Conservation (phyloP, 2,113 vertebrate genomes). For the Nothoprocta pentlandii region DNA sequence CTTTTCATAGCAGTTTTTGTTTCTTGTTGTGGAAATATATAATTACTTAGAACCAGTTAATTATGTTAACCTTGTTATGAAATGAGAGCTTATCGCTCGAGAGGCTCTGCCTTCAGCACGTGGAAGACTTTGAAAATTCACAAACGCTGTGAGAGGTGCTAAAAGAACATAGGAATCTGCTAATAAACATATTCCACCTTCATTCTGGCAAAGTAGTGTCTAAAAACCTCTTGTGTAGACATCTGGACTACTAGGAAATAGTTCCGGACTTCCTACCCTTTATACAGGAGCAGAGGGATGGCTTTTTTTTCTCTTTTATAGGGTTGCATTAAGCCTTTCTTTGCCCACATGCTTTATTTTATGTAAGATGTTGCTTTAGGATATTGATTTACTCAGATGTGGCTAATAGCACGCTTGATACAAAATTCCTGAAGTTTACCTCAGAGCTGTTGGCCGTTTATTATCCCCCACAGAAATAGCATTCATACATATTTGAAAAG, state of each 20-base stretch:
- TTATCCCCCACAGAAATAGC: not conserved
- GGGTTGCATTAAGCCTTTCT: not conserved
- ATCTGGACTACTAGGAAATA: not conserved
- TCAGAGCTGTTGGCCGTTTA: not conserved
- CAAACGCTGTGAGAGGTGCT: not conserved
- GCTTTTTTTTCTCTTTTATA: not conserved
- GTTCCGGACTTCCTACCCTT: not conserved
- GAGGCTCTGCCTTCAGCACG: not conserved
- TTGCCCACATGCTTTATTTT: not conserved
- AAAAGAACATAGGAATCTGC: not conserved
- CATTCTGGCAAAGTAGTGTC: not conserved
- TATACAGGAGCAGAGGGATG: not conserved
- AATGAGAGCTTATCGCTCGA: conserved; percentile 13
- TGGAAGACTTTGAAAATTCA: conserved; percentile 2
- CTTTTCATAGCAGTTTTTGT: not conserved
- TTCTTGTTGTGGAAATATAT: conserved; percentile 14
- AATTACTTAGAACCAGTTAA: conserved; percentile 12
- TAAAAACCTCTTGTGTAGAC: not conserved
- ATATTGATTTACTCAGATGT: not conserved
- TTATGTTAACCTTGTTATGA: conserved; percentile 5
- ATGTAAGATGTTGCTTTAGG: not conserved
- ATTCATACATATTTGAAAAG: not conserved
- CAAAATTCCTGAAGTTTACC: not conserved
- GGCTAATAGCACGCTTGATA: not conserved
- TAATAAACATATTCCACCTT: not conserved